Percentiles rank a stretch among this genome's conserved stretches.
These are phyloP conservation scores for Neosilurus hyrtlii DNA, from an alignment of 2,797 vertebrate genomes.

Conservation along the genomic window DNA sequence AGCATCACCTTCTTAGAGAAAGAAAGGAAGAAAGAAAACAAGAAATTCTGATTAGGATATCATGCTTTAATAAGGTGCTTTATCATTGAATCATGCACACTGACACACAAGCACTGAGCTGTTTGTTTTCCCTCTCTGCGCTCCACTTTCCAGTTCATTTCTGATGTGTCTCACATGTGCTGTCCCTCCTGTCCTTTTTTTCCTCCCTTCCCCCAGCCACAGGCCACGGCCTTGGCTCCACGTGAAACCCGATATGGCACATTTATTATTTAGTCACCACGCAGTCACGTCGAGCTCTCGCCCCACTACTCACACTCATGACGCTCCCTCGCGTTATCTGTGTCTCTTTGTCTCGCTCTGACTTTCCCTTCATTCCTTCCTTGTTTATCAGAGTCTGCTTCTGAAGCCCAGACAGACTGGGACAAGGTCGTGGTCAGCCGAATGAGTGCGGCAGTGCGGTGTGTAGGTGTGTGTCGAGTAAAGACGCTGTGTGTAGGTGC, in stretches of 20 bases:
- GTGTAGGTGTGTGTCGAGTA: constrained; percentile 14
- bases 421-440: constrained; percentile 12
- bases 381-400: constrained; percentile 20
- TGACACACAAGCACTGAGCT: background rate
- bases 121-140: background rate
- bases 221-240: constrained; percentile 68
- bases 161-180: constrained; percentile 37
- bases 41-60: constrained; percentile 7
- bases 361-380: constrained; percentile 5
- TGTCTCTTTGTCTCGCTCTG: constrained; percentile 35
- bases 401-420: background rate
- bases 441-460: constrained; percentile 6
- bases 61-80: background rate
- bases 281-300: constrained; percentile 69
- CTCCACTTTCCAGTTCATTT: constrained; percentile 30
- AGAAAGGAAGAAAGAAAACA: constrained; percentile 49
- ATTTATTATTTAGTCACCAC: constrained; percentile 81
- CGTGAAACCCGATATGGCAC: constrained; percentile 75
- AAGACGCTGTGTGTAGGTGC: constrained; percentile 1
- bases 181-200: constrained; percentile 49
- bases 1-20: constrained; percentile 98
- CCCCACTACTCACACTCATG: constrained; percentile 64
- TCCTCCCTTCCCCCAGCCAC: constrained; percentile 58
- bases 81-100: constrained; percentile 24
- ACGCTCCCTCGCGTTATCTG: constrained; percentile 37